Evolutionary conservation across 2,888 invertebrate species (phyloP).

Genomic region (Lacanobia oleracea): DNA sequence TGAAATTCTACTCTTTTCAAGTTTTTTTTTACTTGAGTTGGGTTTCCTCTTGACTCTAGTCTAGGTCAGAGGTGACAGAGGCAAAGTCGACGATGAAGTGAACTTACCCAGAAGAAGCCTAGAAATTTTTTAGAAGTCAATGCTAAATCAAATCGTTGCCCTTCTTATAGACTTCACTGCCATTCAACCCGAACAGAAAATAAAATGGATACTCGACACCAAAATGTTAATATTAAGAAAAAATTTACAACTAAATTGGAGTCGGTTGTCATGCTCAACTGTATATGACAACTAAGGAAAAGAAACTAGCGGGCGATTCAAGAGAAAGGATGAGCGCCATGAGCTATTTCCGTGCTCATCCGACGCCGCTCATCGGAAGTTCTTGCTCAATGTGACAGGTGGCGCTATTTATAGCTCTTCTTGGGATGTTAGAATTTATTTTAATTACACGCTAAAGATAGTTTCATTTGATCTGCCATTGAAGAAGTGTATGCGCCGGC

Average conservation of each 20-base stretch:
- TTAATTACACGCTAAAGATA: constrained; percentile 46
- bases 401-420: constrained; percentile 49
- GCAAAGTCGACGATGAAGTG: too few relatives aligned
- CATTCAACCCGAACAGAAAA: neutral
- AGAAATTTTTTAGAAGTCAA: too few relatives aligned
- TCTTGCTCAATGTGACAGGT: constrained; percentile 63
- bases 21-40: too few relatives aligned
- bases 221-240: neutral
- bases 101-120: too few relatives aligned
- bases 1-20: too few relatives aligned
- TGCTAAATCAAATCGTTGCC: too few relatives aligned
- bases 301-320: constrained; percentile 23
- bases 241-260: neutral
- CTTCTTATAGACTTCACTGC: neutral
- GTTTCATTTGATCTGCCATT: constrained; percentile 35
- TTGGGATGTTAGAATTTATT: constrained; percentile 44
- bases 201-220: neutral
- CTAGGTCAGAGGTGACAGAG: too few relatives aligned
- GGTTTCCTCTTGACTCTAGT: too few relatives aligned
- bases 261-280: constrained; percentile 4
- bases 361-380: constrained; percentile 58
- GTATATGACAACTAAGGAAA: constrained; percentile 30
- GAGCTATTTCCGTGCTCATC: constrained; percentile 53
- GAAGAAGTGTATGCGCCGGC: neutral
- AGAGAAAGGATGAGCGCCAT: constrained; percentile 27